A percentile compares a stretch with the other conserved stretches of the same genome.
Evolutionary conservation across 2,113 vertebrate genomes (phyloP).

Genomic region (Vidua chalybeata): DNA sequence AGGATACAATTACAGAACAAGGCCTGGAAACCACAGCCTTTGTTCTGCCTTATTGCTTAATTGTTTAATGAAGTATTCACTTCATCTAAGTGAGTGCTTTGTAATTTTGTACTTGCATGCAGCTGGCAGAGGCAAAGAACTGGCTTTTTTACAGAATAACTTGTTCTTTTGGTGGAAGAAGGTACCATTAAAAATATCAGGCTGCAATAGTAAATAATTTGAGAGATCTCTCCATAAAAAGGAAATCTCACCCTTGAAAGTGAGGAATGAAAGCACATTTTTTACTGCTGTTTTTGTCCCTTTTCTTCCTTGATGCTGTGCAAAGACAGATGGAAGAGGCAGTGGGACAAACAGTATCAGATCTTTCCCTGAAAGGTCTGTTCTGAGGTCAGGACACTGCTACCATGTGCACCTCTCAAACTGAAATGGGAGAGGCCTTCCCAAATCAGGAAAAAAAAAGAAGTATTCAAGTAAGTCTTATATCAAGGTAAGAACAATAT

Average conservation of each 20-base stretch:
- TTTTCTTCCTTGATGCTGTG: neutral
- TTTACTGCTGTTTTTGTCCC: neutral
- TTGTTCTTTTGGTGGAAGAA: slow-evolving; percentile 37
- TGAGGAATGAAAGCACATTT: neutral
- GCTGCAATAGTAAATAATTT: neutral
- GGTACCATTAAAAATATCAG: neutral
- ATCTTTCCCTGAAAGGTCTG: neutral
- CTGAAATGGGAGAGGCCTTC: neutral
- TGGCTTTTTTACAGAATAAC: slow-evolving; percentile 45
- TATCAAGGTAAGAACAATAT: neutral
- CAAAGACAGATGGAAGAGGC: neutral
- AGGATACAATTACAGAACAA: slow-evolving; percentile 51
- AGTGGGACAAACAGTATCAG: neutral
- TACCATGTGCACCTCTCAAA: neutral
- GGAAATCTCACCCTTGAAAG: neutral
- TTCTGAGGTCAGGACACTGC: neutral
- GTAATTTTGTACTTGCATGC: slow-evolving; percentile 35
- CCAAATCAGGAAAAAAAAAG: neutral
- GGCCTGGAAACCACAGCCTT: slow-evolving; percentile 58
- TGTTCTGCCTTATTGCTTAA: slow-evolving; percentile 68
- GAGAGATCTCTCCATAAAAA: neutral
- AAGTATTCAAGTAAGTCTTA: neutral
- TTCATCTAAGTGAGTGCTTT: slow-evolving; percentile 64
- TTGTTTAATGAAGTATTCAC: slow-evolving; percentile 70
- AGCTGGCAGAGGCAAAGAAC: slow-evolving; percentile 38